Evolutionary conservation across 92 coral and sea anemone genomes (phyloP).

Genomic region (Phymanthus crucifer): DNA sequence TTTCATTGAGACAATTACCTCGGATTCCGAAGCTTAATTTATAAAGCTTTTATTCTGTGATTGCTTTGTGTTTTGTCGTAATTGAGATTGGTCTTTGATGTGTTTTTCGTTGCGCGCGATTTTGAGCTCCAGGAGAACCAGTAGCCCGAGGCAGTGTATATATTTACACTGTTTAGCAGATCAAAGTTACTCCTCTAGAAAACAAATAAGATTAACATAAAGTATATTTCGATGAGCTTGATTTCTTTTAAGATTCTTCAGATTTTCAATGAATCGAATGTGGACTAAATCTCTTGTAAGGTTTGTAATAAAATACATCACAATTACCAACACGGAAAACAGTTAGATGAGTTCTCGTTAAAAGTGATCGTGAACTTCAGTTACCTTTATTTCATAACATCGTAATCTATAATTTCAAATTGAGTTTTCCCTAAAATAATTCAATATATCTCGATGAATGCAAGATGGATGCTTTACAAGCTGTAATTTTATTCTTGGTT

Average conservation of each 20-base stretch:
- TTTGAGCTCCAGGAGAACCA: not conserved
- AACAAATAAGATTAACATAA: constrained; percentile 17
- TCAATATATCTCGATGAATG: too few relatives aligned
- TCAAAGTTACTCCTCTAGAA: constrained; percentile 18
- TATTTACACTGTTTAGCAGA: constrained; percentile 20
- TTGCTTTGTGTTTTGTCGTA: not conserved
- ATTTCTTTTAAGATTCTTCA: not conserved
- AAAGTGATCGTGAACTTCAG: not conserved
- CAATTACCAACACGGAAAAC: not conserved
- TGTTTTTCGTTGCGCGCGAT: not conserved
- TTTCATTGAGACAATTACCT: not conserved
- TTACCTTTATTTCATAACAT: not conserved
- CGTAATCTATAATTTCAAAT: too few relatives aligned
- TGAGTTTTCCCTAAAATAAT: too few relatives aligned
- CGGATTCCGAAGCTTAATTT: not conserved
- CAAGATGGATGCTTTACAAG: too few relatives aligned
- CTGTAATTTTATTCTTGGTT: too few relatives aligned
- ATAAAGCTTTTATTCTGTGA: not conserved
- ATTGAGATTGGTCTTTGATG: not conserved
- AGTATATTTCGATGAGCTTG: not conserved
- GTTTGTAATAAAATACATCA: not conserved
- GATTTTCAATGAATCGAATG: not conserved
- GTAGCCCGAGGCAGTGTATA: not conserved
- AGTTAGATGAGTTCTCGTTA: not conserved
- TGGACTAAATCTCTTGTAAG: not conserved